Evolutionary conservation across 1,140 invertebrate genomes (phyloP), one percentile per base, ranked within the genome.

Genomic region (Drosophila subpulchrella): DNA sequence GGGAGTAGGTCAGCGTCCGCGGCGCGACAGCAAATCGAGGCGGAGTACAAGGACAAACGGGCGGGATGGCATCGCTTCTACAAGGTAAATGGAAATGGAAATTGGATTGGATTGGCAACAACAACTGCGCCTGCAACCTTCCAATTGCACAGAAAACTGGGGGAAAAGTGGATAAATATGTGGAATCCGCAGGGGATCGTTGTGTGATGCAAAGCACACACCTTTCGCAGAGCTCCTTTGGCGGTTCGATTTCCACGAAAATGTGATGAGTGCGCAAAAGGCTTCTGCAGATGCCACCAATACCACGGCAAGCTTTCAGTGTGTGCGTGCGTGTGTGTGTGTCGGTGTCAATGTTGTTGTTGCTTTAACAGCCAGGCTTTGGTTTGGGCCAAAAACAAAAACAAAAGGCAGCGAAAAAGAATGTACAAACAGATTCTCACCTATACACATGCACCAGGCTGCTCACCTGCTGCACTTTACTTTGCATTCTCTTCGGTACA

Each of bases 21-120:
- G 15, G 17, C 85, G 41, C 73, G 65, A 46, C 61, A 71, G n/a
- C 75, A 70, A 71, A 84, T 96, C 66, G 95, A 96, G 93, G 93
- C 93, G 5, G 95, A 96, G 93, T 96, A 95, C 91, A 93, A 93
- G 70, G 94, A 93, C 77, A 94, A 96, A 85, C 94, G 94, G 72
- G 56, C 47, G 72, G 47, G 93, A 61, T 96, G 96, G 96, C 82
- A 93, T 48, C 90, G 93, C 32, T 92, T 94, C 76, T 96, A 95
- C 92, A 95, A 96, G 94, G 96, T 96, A 63, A 74, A 62, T 76
- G 51, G 34, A 42, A 47, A 51, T 34, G 32, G 32, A 34, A 34
- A 34, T 10, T 10, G 32, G 32, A 34, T 34, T 34, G 32, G 32
- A 34, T 34, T 34, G 32, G 34, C 47, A 47, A 66, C 61, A 67